A percentile compares a stretch with the other conserved stretches of the same genome.
phyloP scores from a whole-genome alignment of 2,888 invertebrate species.

The Agapostemon virescens region DNA sequence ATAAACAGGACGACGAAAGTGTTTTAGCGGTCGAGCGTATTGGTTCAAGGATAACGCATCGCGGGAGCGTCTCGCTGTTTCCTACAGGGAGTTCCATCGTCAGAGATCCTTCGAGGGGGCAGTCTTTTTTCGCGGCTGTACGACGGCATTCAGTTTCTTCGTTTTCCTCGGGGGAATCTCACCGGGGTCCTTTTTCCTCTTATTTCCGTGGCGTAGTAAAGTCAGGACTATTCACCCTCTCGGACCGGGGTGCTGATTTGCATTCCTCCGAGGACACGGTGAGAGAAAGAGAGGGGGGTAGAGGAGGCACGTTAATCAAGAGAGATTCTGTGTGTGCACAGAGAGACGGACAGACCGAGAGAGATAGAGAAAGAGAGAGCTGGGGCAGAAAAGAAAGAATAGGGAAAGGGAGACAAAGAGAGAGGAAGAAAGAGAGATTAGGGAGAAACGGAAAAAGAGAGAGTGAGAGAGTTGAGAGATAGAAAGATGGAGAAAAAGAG shows the following conservation, averaged over 20 bases:
- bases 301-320: too few relatives aligned
- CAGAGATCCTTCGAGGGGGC: neutral
- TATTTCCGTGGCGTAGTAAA: conserved; percentile 21
- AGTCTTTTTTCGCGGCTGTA: conserved; percentile 8
- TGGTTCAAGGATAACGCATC: conserved; percentile 5
- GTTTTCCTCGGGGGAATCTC: neutral
- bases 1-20: conserved; percentile 1
- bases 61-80: neutral
- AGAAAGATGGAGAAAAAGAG: too few relatives aligned
- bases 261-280: conserved; percentile 39
- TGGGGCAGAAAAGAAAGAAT: too few relatives aligned
- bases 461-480: too few relatives aligned
- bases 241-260: conserved; percentile 27
- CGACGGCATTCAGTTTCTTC: conserved; percentile 9
- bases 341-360: too few relatives aligned
- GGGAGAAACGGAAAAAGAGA: too few relatives aligned
- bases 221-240: conserved; percentile 16
- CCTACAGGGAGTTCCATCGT: conserved; percentile 5
- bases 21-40: neutral
- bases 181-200: neutral
- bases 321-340: too few relatives aligned
- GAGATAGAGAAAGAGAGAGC: too few relatives aligned
- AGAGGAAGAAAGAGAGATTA: too few relatives aligned
- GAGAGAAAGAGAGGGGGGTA: neutral
- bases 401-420: too few relatives aligned